Conservation (phyloP, 64 coral and sea anemone genomes). For the Montipora efflorescens region DNA sequence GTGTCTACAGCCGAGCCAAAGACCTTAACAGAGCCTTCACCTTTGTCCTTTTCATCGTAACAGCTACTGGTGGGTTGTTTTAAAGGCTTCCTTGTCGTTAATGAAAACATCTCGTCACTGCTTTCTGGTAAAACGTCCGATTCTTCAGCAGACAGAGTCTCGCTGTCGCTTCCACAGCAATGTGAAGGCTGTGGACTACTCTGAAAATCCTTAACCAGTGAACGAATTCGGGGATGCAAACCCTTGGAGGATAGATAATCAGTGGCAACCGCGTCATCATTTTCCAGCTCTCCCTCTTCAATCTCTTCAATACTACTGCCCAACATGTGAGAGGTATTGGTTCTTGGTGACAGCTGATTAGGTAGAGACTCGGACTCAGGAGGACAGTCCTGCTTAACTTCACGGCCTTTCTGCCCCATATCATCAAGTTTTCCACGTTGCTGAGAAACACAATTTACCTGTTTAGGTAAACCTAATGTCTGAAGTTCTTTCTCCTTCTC, state of each 20-base stretch:
- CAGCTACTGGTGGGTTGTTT: neutral
- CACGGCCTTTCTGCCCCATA: neutral
- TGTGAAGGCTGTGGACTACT: slow-evolving; percentile 41
- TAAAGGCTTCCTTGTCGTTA: slow-evolving; percentile 7
- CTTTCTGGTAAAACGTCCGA: slow-evolving; percentile 77
- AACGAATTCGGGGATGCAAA: slow-evolving; percentile 6
- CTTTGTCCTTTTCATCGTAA: neutral
- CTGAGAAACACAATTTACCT: neutral
- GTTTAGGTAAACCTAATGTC: neutral
- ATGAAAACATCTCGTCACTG: slow-evolving; percentile 80
- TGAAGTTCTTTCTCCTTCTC: neutral
- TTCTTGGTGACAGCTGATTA: neutral
- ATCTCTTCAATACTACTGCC: slow-evolving; percentile 10
- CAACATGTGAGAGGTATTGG: neutral
- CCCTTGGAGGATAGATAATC: neutral
- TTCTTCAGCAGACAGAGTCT: slow-evolving; percentile 92
- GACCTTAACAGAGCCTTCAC: neutral
- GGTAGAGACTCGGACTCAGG: neutral
- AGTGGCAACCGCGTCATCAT: neutral
- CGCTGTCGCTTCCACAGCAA: slow-evolving; percentile 84
- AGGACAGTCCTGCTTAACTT: neutral
- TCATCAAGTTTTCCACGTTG: neutral
- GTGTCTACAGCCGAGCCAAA: neutral
- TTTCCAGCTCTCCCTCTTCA: neutral
- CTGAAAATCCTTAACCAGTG: slow-evolving; percentile 1